Percentiles rank a stretch among this genome's conserved stretches.
Evolutionary conservation across 2,797 vertebrate genomes (phyloP).

Genomic region (Sardinella longiceps): DNA sequence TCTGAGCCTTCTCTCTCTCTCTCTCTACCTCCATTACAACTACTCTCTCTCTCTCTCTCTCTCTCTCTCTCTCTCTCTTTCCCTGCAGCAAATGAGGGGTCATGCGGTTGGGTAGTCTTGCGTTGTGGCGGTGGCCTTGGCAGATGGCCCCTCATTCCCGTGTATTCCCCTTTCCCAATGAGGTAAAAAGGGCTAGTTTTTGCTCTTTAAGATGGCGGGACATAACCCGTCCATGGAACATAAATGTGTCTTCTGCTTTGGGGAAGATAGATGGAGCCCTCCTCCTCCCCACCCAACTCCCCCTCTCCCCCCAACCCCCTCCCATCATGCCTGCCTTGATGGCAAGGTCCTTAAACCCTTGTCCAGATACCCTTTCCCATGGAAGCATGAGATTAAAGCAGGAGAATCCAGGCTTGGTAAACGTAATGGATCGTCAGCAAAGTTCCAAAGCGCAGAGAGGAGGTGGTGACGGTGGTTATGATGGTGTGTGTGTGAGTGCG

Average conservation of each 20-base stretch:
- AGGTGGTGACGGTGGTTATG: conserved; percentile 45
- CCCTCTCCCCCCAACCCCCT: background rate
- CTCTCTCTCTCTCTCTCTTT: background rate
- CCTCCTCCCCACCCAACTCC: background rate
- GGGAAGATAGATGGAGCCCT: conserved; percentile 75
- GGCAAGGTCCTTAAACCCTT: conserved; percentile 80
- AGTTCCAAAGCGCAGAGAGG: conserved; percentile 73
- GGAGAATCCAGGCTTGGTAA: conserved; percentile 72
- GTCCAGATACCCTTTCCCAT: conserved; percentile 73
- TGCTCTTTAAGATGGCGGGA: conserved; percentile 79
- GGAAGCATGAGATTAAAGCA: conserved; percentile 82
- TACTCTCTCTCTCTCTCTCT: conserved; percentile 8
- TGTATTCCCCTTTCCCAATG: conserved; percentile 65
- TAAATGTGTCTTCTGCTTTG: conserved; percentile 77
- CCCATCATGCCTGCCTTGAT: conserved; percentile 71
- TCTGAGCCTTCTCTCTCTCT: background rate
- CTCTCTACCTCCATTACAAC: too few relatives aligned
- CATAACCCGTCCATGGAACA: conserved; percentile 80
- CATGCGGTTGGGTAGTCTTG: conserved; percentile 48
- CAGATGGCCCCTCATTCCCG: conserved; percentile 53
- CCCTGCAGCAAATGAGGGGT: conserved; percentile 22
- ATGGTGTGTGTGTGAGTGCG: background rate
- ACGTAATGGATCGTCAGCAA: conserved; percentile 80
- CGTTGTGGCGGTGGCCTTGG: conserved; percentile 47
- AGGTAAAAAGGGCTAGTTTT: conserved; percentile 82